Base-by-base conservation (phyloP, 2,113 vertebrate species). In the Ceyx cyanopectus region DNA sequence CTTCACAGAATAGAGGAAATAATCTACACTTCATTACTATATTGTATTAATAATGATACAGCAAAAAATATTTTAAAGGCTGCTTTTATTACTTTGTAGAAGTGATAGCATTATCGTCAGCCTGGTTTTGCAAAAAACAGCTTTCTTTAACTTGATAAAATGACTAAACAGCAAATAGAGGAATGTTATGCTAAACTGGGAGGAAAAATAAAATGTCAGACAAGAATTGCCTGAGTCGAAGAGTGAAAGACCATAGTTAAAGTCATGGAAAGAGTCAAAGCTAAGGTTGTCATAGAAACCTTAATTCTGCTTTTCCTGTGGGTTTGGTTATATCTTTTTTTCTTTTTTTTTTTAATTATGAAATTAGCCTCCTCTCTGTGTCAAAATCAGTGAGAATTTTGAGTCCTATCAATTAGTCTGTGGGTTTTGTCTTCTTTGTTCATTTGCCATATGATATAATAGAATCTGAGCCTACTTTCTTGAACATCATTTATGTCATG, bases 131-230 rank as follows among this genome's bases (percentile, higher is more conserved):
- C 48, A 62, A 92, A 79, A 91, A 4, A 8, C 51, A 73, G 12
- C 23, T 82, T 93, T 63, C 63, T 87, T 92, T 85, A 40, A 78
- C 43, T 96, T 51, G 68, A 54, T 66, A 66, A 86, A 58, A 40
- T 76, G 27, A 73, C 46, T 81, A 43, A 94, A 84, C 48, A 51
- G 7, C 27, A 90, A 81, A 48, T 29, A 77, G 26, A 69, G 41
- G 4, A 79, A 24, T 45, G 40, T 50, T 67, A 60, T 13, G 56
- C 29, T 62, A 17, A 85, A 85, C 40, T 79, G 23, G 72, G 20
- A 94, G 58, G 27, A 92, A 93, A 96, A 95, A 80, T 87, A 46
- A 89, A 92, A 91, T 91, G 34, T 82, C 87, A 93, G 43, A 54
- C n/a, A 85, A 89, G 84, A 87, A 80, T 43, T 87, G 17, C 68